These are phyloP conservation scores for Cynopterus brachyotis DNA, from an alignment of 2,113 vertebrate species.

Conservation along the genomic window DNA sequence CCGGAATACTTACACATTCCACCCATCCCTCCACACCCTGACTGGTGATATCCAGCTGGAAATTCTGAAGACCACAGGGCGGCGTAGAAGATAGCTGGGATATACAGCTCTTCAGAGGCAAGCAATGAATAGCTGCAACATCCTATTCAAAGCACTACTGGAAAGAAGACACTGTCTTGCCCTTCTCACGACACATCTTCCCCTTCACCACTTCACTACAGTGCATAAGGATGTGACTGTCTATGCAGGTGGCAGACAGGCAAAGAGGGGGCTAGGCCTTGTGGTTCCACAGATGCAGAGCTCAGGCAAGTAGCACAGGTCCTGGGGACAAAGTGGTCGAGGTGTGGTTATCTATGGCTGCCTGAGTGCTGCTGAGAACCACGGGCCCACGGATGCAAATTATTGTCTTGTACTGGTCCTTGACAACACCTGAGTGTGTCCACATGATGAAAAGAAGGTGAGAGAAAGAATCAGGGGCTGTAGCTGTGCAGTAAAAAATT, in stretches of 20 bases:
- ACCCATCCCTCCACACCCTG: not conserved
- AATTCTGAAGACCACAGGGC: not conserved
- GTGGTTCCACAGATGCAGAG: not conserved
- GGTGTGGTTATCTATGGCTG: conserved; percentile 31
- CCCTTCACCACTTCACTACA: not conserved
- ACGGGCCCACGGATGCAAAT: conserved; percentile 59
- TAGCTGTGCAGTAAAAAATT: conserved; percentile 72
- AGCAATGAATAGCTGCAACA: not conserved
- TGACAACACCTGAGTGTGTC: conserved; percentile 70
- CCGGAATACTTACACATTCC: not conserved
- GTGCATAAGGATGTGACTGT: fast-evolving
- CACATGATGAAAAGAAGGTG: conserved; percentile 64
- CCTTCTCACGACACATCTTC: not conserved
- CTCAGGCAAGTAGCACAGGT: not conserved
- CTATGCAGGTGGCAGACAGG: fast-evolving
- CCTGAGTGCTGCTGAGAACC: conserved; percentile 49
- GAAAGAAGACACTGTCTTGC: fast-evolving
- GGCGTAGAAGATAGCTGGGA: fast-evolving
- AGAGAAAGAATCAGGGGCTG: conserved; percentile 46
- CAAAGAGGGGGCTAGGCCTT: not conserved
- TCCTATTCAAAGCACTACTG: not conserved
- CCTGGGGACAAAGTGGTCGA: conserved; percentile 48
- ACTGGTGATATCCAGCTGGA: fast-evolving
- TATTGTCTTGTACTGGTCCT: conserved; percentile 67
- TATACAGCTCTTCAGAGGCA: fast-evolving